Conservation (phyloP, 2,113 vertebrate genomes). For the Muntiacus muntjak region DNA sequence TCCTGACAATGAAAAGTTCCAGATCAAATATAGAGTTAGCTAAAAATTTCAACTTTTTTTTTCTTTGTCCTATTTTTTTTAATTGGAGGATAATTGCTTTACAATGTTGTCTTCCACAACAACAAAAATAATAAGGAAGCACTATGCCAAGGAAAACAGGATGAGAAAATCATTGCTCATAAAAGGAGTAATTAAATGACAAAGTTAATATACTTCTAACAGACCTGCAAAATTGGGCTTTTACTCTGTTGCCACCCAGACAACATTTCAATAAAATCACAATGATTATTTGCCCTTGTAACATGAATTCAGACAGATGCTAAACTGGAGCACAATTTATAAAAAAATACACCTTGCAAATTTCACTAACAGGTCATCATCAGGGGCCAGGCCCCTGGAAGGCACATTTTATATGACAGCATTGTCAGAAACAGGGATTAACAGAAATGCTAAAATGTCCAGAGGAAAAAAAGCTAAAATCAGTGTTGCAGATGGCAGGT, state of each 20-base stretch:
- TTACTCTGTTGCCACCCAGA: not conserved
- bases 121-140: not conserved
- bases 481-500: not conserved
- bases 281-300: not conserved
- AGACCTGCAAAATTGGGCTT: not conserved
- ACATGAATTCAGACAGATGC: not conserved
- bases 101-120: not conserved
- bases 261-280: not conserved
- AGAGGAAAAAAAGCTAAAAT: not conserved
- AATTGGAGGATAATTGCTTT: not conserved
- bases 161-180: not conserved
- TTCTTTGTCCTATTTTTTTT: not conserved
- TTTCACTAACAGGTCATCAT: not conserved
- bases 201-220: not conserved
- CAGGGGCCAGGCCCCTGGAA: not conserved
- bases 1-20: too few species aligned
- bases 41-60: not conserved
- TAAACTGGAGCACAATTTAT: not conserved
- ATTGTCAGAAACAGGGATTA: not conserved
- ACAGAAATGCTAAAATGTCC: not conserved
- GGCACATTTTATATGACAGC: not conserved
- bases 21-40: not conserved
- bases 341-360: not conserved
- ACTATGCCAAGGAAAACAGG: not conserved
- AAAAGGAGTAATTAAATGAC: slow-evolving; percentile 11